These are phyloP conservation scores for Scolanthus callimorphus DNA, from an alignment of 92 coral and sea anemone species.

Conservation along the genomic window DNA sequence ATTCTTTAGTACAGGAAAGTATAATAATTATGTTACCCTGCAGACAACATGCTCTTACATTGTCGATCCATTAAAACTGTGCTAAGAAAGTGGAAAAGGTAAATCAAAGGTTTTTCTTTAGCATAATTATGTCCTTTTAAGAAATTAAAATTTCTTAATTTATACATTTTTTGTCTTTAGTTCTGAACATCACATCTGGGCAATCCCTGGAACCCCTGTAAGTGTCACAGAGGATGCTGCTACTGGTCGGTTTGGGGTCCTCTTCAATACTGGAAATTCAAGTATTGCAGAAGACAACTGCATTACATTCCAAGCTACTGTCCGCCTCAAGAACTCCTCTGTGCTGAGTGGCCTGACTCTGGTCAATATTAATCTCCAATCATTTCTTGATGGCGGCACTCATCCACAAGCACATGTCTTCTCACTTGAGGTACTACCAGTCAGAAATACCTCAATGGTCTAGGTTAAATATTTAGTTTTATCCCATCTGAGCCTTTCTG, in stretches of 20 bases:
- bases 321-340: conserved; percentile 22
- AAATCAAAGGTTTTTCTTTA: no score
- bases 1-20: neutral
- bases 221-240: conserved; percentile 17
- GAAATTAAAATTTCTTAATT: no score
- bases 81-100: no score
- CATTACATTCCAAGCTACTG: conserved; percentile 30
- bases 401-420: conserved; percentile 9
- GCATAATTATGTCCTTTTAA: no score
- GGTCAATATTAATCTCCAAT: conserved; percentile 13
- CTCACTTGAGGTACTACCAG: neutral
- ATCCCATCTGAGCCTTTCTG: no score
- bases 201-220: conserved; percentile 15
- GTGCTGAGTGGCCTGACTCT: conserved; percentile 12
- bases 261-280: conserved; percentile 46
- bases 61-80: no score
- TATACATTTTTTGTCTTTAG: conserved; percentile 29
- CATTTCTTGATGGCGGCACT: conserved; percentile 16
- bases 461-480: no score
- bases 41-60: neutral
- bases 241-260: conserved; percentile 31
- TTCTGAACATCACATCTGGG: conserved; percentile 52
- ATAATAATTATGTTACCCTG: neutral
- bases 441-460: neutral
- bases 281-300: conserved; percentile 14